Conservation (phyloP, 2,797 vertebrate genomes). For the Hafferia zeledoni region DNA sequence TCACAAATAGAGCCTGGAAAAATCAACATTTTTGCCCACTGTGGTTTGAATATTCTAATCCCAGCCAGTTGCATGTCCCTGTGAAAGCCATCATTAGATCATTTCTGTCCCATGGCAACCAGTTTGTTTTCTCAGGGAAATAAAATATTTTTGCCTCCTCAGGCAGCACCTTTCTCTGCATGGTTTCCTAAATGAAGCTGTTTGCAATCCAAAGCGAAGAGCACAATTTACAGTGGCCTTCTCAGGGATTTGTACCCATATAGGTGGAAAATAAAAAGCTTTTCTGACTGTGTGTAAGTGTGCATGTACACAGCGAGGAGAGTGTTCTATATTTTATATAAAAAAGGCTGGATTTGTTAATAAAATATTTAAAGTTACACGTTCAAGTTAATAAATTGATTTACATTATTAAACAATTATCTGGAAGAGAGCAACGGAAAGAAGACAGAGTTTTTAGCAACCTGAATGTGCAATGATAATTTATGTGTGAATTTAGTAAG, state of each 20-base stretch:
- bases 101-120: constrained; percentile 74
- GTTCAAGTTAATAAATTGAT: background rate
- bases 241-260: background rate
- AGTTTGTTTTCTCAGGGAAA: constrained; percentile 55
- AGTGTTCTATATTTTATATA: background rate
- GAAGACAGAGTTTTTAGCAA: background rate
- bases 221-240: background rate
- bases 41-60: background rate
- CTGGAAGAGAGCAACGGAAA: background rate
- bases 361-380: background rate
- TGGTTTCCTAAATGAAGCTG: constrained; percentile 41
- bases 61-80: background rate
- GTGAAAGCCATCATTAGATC: constrained; percentile 63
- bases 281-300: background rate
- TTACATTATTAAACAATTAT: background rate
- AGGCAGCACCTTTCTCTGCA: constrained; percentile 33
- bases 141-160: constrained; percentile 46
- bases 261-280: background rate
- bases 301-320: background rate
- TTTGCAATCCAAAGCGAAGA: constrained; percentile 1
- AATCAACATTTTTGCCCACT: background rate
- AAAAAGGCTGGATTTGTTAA: background rate
- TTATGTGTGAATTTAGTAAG: background rate
- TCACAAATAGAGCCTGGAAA: background rate
- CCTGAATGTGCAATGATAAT: background rate